Percentiles rank a stretch among this genome's conserved stretches.
Evolutionary conservation across 2,888 invertebrate species (phyloP).

Genomic region (Drosophila anomelani): DNA sequence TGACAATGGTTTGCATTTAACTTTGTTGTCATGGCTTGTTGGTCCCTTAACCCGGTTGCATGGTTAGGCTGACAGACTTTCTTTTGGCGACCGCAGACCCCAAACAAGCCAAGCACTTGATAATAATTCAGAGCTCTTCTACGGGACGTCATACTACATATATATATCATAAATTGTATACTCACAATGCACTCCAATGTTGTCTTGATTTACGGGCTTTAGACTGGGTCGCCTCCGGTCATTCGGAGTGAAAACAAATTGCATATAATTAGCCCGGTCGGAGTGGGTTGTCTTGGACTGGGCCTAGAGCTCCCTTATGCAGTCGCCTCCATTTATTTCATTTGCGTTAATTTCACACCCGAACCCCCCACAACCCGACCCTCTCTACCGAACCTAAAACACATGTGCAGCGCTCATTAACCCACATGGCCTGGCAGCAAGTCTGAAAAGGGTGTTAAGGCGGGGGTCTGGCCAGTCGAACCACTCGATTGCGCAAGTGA

Average conservation of each 20-base stretch:
- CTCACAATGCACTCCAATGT: slow-evolving; percentile 42
- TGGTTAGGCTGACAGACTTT: slow-evolving; percentile 29
- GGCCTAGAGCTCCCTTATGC: slow-evolving; percentile 3
- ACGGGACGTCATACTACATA: slow-evolving; percentile 1
- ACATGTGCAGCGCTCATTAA: slow-evolving; percentile 51
- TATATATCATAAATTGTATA: slow-evolving; percentile 33
- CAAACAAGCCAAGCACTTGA: slow-evolving; percentile 17
- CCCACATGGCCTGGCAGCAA: slow-evolving; percentile 46
- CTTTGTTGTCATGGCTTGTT: slow-evolving; percentile 44
- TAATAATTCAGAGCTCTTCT: slow-evolving; percentile 30
- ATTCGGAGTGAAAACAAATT: slow-evolving; percentile 71
- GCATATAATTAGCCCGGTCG: slow-evolving; percentile 66
- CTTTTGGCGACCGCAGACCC: slow-evolving; percentile 20
- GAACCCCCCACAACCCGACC: neutral
- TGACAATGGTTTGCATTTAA: slow-evolving; percentile 31
- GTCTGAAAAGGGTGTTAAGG: slow-evolving; percentile 22
- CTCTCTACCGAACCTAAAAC: neutral
- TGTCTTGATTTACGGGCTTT: slow-evolving; percentile 46
- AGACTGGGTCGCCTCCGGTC: slow-evolving; percentile 52
- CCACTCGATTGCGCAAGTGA: slow-evolving; percentile 51
- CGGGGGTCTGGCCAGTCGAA: slow-evolving; percentile 33
- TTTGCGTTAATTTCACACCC: slow-evolving; percentile 44
- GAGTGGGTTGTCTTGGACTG: slow-evolving; percentile 15
- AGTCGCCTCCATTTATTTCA: slow-evolving; percentile 37
- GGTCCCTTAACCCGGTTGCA: slow-evolving; percentile 39